Conservation (phyloP, 2,888 invertebrate genomes). For the Dolichopus griseipennis region DNA sequence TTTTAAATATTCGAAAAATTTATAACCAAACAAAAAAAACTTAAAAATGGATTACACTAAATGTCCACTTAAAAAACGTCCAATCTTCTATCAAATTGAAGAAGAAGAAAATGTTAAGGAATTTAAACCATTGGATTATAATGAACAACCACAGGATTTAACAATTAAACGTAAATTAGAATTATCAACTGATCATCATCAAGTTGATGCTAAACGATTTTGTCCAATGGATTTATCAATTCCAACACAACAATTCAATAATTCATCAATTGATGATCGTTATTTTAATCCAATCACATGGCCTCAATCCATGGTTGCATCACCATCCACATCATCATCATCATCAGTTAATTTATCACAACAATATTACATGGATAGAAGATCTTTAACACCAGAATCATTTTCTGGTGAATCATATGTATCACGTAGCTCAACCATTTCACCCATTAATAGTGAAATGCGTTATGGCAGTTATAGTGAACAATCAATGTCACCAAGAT, state of each 20-base stretch:
- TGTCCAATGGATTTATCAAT: conserved; percentile 17
- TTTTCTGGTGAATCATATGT: conserved; percentile 13
- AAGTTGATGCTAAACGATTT: conserved; percentile 30
- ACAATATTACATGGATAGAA: not conserved
- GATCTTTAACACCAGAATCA: conserved; percentile 16
- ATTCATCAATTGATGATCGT: not conserved
- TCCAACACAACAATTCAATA: conserved; percentile 3
- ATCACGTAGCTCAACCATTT: conserved; percentile 16
- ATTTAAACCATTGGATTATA: conserved; percentile 18
- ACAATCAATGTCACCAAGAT: conserved; percentile 1
- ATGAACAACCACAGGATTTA: conserved; percentile 38
- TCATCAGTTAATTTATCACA: not conserved
- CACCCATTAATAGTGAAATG: conserved; percentile 15
- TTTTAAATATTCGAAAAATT: too few species aligned
- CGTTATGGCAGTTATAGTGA: not conserved
- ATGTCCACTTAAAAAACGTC: conserved; percentile 86
- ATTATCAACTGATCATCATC: conserved; percentile 17
- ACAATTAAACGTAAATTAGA: conserved; percentile 36
- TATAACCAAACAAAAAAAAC: not conserved
- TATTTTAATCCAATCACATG: conserved; percentile 10
- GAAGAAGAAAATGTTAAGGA: conserved; percentile 45
- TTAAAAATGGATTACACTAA: conserved; percentile 58
- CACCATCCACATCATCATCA: too few species aligned
- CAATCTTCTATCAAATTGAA: conserved; percentile 58
- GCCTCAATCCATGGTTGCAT: not conserved